phyloP scores from a whole-genome alignment of 1,140 invertebrate genomes.

The Pteromalus puparum region DNA sequence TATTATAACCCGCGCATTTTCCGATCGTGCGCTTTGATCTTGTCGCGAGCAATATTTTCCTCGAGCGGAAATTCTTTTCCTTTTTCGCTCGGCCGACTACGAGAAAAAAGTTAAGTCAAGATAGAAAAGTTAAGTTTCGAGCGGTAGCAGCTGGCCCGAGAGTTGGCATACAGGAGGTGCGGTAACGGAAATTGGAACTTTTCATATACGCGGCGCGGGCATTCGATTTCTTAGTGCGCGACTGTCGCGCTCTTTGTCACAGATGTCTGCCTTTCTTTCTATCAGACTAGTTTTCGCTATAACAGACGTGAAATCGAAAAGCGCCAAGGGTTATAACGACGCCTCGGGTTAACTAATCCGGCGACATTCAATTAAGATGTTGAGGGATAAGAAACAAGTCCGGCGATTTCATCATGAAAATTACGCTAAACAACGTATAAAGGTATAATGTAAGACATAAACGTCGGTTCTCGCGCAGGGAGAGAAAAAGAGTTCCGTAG shows the following conservation, averaged over 20 bases:
- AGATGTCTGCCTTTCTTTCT: background rate
- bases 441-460: background rate
- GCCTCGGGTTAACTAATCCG: background rate
- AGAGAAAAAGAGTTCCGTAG: background rate
- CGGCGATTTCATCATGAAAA: too few species aligned
- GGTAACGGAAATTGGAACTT: slow-evolving; percentile 33
- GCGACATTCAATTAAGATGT: background rate
- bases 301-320: background rate
- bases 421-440: background rate
- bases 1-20: too few species aligned
- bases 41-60: background rate
- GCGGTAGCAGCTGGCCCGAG: background rate
- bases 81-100: background rate
- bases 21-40: background rate
- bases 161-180: background rate
- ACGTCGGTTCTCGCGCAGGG: background rate
- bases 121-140: background rate
- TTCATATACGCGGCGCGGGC: background rate
- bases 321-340: too few species aligned
- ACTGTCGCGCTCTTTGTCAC: background rate
- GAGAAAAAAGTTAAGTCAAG: background rate
- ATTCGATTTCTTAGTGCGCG: background rate
- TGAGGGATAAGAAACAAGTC: background rate
- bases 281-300: background rate
- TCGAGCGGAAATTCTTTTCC: background rate